phyloP scores from a whole-genome alignment of 2,113 vertebrate genomes.

The Origma solitaria region DNA sequence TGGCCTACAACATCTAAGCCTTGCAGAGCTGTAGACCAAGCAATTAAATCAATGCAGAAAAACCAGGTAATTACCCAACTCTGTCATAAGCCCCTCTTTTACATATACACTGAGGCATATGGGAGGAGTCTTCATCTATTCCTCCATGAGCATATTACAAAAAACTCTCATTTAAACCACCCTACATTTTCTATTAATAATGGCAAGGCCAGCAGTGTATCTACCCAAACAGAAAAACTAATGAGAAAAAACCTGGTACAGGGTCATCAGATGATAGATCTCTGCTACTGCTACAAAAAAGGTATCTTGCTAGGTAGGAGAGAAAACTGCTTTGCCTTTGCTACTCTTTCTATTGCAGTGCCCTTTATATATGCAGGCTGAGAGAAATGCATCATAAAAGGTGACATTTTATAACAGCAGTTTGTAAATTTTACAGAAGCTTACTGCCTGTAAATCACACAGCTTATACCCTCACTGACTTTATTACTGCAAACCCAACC shows the following conservation, averaged over 20 bases:
- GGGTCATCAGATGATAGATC: slow-evolving; percentile 50
- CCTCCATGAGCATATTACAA: neutral
- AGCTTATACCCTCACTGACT: slow-evolving; percentile 74
- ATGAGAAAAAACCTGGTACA: neutral
- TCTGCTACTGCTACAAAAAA: slow-evolving; percentile 21
- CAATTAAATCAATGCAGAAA: neutral
- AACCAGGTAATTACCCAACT: neutral
- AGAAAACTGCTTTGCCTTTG: slow-evolving; percentile 58
- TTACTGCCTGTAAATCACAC: slow-evolving; percentile 74
- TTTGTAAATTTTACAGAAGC: slow-evolving; percentile 83
- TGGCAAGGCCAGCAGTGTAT: neutral
- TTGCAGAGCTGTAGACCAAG: neutral
- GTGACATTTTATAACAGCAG: slow-evolving; percentile 80
- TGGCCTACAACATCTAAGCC: neutral
- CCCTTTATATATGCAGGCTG: slow-evolving; percentile 75
- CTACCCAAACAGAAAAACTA: slow-evolving; percentile 9
- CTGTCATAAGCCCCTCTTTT: neutral
- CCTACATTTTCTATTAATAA: neutral
- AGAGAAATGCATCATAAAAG: slow-evolving; percentile 77
- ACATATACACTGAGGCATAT: neutral
- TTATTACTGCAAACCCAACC: slow-evolving; percentile 76
- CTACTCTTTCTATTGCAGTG: slow-evolving; percentile 54
- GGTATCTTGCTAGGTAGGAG: slow-evolving; percentile 12
- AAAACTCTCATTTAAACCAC: neutral
- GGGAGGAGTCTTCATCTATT: neutral